These are phyloP conservation scores for Nymphalis polychloros DNA, from an alignment of 2,888 invertebrate species.

Conservation along the genomic window DNA sequence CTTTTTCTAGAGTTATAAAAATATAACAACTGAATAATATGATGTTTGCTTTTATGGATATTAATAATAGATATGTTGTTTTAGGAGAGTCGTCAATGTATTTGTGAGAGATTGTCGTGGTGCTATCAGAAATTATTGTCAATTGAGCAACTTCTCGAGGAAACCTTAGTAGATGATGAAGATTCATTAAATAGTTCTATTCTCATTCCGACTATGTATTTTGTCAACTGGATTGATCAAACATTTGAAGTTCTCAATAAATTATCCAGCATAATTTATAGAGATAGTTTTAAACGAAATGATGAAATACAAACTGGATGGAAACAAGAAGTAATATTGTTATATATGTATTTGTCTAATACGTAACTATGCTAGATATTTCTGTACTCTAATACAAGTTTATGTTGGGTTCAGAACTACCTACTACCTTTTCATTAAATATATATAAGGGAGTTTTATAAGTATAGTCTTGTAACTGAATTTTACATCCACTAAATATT, in stretches of 20 bases:
- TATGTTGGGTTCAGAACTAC: too few relatives aligned
- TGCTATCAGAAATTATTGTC: conserved; percentile 59
- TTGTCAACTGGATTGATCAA: conserved; percentile 77
- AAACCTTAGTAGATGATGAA: conserved; percentile 32
- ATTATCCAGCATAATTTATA: conserved; percentile 59
- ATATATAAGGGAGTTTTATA: neutral
- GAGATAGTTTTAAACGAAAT: conserved; percentile 56
- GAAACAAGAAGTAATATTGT: conserved; percentile 61
- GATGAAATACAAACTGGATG: conserved; percentile 51
- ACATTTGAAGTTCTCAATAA: conserved; percentile 69
- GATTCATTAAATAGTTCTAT: conserved; percentile 51
- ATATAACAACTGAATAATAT: too few relatives aligned
- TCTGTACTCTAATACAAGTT: too few relatives aligned
- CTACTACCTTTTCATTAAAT: too few relatives aligned
- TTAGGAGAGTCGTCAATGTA: conserved; percentile 69
- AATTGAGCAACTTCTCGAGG: conserved; percentile 53
- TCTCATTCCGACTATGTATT: conserved; percentile 63
- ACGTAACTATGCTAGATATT: too few relatives aligned
- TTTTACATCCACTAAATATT: too few relatives aligned
- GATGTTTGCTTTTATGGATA: too few relatives aligned
- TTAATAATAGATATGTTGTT: conserved; percentile 21
- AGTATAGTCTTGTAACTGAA: too few relatives aligned
- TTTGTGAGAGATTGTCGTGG: conserved; percentile 67
- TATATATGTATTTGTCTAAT: neutral
- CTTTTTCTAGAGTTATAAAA: too few relatives aligned